Percentiles rank a stretch among this genome's conserved stretches.
Evolutionary conservation across 2,113 vertebrate species (phyloP).

Genomic region (Podarcis raffonei): DNA sequence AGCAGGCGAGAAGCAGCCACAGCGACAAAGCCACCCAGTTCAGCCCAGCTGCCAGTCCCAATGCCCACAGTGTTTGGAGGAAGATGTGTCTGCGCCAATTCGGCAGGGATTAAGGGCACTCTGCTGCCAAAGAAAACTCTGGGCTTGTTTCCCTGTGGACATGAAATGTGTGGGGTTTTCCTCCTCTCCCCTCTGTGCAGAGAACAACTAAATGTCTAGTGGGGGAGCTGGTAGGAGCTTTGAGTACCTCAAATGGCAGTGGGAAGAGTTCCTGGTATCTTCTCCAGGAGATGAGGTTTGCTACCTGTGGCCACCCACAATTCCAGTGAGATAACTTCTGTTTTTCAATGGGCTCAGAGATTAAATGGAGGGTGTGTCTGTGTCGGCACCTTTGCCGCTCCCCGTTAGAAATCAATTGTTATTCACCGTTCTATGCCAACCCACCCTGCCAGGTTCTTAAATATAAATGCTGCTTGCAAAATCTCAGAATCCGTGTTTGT

Average conservation of each 20-base stretch:
- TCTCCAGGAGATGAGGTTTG: background rate
- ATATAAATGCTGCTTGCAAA: background rate
- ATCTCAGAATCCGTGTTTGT: background rate
- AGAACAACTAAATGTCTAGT: background rate
- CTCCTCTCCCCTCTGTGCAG: background rate
- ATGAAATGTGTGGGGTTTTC: background rate
- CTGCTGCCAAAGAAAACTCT: constrained; percentile 17
- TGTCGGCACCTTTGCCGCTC: too few relatives aligned
- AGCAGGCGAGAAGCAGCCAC: background rate
- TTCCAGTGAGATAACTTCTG: background rate
- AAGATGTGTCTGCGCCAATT: background rate
- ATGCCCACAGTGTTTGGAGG: background rate
- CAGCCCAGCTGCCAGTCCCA: background rate
- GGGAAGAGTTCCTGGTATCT: too few relatives aligned
- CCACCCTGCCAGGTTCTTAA: background rate
- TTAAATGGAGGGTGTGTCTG: background rate
- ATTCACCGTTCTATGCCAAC: background rate
- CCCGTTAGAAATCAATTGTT: background rate
- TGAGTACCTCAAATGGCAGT: background rate
- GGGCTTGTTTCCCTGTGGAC: constrained; percentile 22
- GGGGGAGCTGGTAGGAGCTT: background rate
- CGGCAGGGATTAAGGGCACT: constrained; percentile 5
- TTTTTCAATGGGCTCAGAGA: background rate
- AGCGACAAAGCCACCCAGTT: background rate
- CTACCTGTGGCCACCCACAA: background rate